These are phyloP conservation scores for Epirrita christyi DNA, from an alignment of 2,888 invertebrate species.

Conservation along the genomic window DNA sequence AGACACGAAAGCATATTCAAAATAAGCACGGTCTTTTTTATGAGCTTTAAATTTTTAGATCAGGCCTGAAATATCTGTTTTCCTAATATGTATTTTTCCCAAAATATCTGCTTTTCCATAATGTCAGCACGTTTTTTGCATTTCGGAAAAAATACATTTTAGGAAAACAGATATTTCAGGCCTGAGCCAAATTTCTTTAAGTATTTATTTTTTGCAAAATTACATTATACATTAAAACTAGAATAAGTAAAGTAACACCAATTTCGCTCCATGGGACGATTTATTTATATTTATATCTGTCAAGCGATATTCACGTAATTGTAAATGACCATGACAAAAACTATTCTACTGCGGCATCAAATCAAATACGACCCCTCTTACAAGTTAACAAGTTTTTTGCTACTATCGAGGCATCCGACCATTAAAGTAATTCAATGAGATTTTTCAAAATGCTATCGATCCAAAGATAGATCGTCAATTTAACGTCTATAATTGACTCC, in stretches of 20 bases:
- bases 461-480: slow-evolving; percentile 37
- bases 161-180: too few relatives aligned
- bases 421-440: slow-evolving; percentile 67
- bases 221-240: too few relatives aligned
- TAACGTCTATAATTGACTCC: slow-evolving; percentile 48
- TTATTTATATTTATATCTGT: slow-evolving; percentile 21
- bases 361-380: slow-evolving; percentile 30
- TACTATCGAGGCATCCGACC: slow-evolving; percentile 50
- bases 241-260: slow-evolving; percentile 4
- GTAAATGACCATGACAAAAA: slow-evolving; percentile 18
- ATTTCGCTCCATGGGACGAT: not conserved
- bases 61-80: too few relatives aligned
- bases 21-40: too few relatives aligned
- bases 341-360: not conserved
- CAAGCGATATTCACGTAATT: slow-evolving; percentile 19
- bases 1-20: too few relatives aligned
- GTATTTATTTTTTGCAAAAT: too few relatives aligned
- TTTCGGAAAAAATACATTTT: too few relatives aligned
- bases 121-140: too few relatives aligned
- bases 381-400: slow-evolving; percentile 55
- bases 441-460: slow-evolving; percentile 52
- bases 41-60: too few relatives aligned
- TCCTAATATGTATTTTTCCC: too few relatives aligned
- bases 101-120: too few relatives aligned
- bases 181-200: too few relatives aligned